phyloP scores from a whole-genome alignment of 2,797 vertebrate genomes.

The Salmo trutta region DNA sequence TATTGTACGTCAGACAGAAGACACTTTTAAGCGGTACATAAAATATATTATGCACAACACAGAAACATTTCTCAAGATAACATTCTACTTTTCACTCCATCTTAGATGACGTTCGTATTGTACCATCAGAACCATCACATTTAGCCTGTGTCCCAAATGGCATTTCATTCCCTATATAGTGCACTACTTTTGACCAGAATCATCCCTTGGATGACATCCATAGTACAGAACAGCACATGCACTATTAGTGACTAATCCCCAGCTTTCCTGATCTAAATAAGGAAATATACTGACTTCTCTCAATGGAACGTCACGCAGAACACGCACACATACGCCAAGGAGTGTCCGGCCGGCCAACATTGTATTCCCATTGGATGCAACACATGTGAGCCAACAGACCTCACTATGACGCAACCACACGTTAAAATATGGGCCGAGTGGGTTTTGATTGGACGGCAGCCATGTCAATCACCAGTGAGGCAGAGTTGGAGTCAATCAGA shows the following conservation, averaged over 20 bases:
- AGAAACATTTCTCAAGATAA: too few relatives aligned
- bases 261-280: slow-evolving; percentile 65
- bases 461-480: slow-evolving; percentile 56
- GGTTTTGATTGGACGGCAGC: slow-evolving; percentile 59
- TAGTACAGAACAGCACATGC: not conserved
- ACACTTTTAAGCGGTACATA: too few relatives aligned
- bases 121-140: too few relatives aligned
- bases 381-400: slow-evolving; percentile 52
- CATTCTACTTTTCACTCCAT: too few relatives aligned
- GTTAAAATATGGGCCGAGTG: slow-evolving; percentile 31
- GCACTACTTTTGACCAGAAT: not conserved
- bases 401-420: slow-evolving; percentile 63
- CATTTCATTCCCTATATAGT: too few relatives aligned
- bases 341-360: slow-evolving; percentile 33
- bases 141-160: too few relatives aligned
- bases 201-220: not conserved
- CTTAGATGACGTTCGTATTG: too few relatives aligned
- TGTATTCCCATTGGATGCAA: slow-evolving; percentile 56
- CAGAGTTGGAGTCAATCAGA: slow-evolving; percentile 31
- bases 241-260: slow-evolving; percentile 15
- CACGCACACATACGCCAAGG: not conserved
- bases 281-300: slow-evolving; percentile 29
- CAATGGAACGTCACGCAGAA: slow-evolving; percentile 31
- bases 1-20: too few relatives aligned
- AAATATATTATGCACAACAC: too few relatives aligned